Base-by-base conservation (phyloP, 2,888 invertebrate genomes). In the Cyaniris semiargus region DNA sequence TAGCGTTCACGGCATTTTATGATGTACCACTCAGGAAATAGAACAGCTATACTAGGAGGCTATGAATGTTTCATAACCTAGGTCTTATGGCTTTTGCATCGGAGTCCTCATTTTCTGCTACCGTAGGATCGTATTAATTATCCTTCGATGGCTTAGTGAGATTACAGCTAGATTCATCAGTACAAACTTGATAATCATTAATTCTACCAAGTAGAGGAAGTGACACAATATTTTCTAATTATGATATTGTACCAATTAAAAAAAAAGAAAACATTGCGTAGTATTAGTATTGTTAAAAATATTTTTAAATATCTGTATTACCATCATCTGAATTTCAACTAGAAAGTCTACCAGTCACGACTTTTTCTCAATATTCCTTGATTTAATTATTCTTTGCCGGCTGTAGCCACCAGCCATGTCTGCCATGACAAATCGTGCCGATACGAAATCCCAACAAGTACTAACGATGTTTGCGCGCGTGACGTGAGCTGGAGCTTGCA, bases 1-100 rank as follows among this genome's bases (percentile, higher is more conserved):
- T 84, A 84, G 83, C 81, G 82, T 88, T 88, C 87, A 88, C 84
- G 84, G 82, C 81, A 82, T 84, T 86, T 86, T 80, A 81, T 80
- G 81, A 81, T 79, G 79, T 86, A 83, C 84, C 81, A 82, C 80
- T 78, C 79, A 81, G 77, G 80, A 82, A 82, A 79, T 81, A 81
- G 80, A 77, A 80, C 80, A 79, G 72, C 72, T 44, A 44, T 18
- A 71, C 31, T 38, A n/a, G 38, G 34, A 38, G 18, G 71, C 74
- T 48, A 74, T 53, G 48, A 74, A 74, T 53, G 48, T 23, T 74
- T 74, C 27, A 53, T 74, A 23, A 15, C 48, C 15, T 74, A 48
- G 27, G 53, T 48, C 48, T 27, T 27, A 44, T 18, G 27, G 8
- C 71, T n/a, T 71, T 38, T 38, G 38, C 38, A 21, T 71, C n/a